Evolutionary conservation across 2,113 vertebrate genomes (phyloP).

Genomic region (Myiopsitta monachus): DNA sequence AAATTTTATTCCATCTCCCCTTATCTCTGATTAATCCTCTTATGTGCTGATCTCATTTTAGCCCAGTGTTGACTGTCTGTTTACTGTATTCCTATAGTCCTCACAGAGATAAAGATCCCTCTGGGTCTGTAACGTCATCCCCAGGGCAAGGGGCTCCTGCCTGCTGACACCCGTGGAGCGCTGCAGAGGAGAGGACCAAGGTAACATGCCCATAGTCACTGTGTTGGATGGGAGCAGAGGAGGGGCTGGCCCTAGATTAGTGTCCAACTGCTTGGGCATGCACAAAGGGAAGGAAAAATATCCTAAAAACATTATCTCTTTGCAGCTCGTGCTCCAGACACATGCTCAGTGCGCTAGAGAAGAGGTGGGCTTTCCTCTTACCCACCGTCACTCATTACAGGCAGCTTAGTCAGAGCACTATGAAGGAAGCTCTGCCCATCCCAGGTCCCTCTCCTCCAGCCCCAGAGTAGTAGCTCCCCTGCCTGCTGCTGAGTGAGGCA

Average conservation of each 20-base stretch:
- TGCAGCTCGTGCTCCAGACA: background rate
- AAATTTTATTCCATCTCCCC: background rate
- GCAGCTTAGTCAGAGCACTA: background rate
- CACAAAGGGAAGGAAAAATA: background rate
- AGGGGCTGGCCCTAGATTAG: background rate
- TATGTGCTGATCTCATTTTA: background rate
- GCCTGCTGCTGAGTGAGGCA: background rate
- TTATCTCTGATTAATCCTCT: slow-evolving; percentile 51
- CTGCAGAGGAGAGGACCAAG: background rate
- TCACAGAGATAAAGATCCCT: background rate
- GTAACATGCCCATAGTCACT: accelerated
- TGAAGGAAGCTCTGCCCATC: background rate
- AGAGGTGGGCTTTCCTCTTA: background rate
- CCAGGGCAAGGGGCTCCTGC: background rate
- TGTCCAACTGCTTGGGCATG: background rate
- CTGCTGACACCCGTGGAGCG: background rate
- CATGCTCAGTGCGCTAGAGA: accelerated
- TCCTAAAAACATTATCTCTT: background rate
- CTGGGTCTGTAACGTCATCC: background rate
- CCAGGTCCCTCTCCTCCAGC: background rate
- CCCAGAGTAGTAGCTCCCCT: background rate
- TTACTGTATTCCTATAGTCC: background rate
- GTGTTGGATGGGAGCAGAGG: background rate
- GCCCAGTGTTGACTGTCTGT: background rate
- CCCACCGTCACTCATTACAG: background rate